These are phyloP conservation scores for Leucania comma DNA, from an alignment of 2,888 invertebrate genomes.

Conservation along the genomic window DNA sequence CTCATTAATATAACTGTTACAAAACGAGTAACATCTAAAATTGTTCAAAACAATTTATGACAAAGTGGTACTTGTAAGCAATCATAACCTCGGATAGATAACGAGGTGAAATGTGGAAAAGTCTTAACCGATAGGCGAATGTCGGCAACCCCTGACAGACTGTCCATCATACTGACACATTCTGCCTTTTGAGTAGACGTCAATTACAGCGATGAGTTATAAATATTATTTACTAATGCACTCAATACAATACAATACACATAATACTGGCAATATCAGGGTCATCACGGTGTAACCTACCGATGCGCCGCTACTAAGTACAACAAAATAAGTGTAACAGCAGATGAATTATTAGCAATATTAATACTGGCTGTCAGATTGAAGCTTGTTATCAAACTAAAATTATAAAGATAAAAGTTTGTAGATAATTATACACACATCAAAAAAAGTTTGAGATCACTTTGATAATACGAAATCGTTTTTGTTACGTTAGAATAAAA, in stretches of 20 bases:
- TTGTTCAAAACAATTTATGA: conserved; percentile 28
- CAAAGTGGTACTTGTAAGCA: conserved; percentile 47
- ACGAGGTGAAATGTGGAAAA: conserved; percentile 60
- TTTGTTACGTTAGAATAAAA: too few relatives aligned
- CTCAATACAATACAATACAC: too few relatives aligned
- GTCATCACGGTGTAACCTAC: conserved; percentile 25
- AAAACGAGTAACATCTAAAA: conserved; percentile 16
- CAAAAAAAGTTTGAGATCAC: too few relatives aligned
- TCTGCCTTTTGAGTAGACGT: conserved; percentile 53
- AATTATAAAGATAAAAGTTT: background rate
- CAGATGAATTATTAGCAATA: conserved; percentile 21
- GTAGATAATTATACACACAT: too few relatives aligned
- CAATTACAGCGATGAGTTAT: conserved; percentile 54
- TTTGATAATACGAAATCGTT: too few relatives aligned
- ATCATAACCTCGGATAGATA: conserved; percentile 57
- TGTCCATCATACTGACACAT: conserved; percentile 60
- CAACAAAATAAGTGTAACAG: conserved; percentile 35
- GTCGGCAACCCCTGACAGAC: conserved; percentile 63
- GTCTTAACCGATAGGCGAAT: conserved; percentile 60
- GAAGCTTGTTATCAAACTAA: conserved; percentile 2
- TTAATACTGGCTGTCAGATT: conserved; percentile 19
- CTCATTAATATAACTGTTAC: conserved; percentile 4
- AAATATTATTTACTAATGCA: conserved; percentile 53
- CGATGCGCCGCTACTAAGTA: conserved; percentile 16
- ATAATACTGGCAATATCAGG: conserved; percentile 32